phyloP scores from a whole-genome alignment of 2,888 invertebrate genomes.

The Amaurobius ferox region DNA sequence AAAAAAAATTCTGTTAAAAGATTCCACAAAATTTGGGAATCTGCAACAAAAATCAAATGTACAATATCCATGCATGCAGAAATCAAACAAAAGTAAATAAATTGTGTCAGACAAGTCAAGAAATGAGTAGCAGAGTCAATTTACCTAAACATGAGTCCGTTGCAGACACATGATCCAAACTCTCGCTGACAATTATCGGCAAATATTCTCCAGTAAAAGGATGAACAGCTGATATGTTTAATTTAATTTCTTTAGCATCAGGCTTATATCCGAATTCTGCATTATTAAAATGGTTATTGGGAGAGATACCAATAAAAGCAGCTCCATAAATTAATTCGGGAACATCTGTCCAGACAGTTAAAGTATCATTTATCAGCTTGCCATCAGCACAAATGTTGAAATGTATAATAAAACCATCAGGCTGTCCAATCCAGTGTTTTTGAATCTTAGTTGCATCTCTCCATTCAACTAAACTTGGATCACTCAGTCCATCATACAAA shows the following conservation, averaged over 20 bases:
- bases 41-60: no score
- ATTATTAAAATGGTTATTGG: conserved; percentile 78
- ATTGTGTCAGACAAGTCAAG: no score
- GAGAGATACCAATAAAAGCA: conserved; percentile 84
- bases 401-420: conserved; percentile 82
- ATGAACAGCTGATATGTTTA: conserved; percentile 82
- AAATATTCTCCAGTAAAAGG: conserved; percentile 81
- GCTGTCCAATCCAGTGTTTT: conserved; percentile 92
- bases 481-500: conserved; percentile 83
- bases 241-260: conserved; percentile 11
- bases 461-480: conserved; percentile 84
- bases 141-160: conserved; percentile 84
- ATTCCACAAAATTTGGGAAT: no score
- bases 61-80: no score
- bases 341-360: conserved; percentile 85
- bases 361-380: conserved; percentile 74
- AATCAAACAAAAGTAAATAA: no score
- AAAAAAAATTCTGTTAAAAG: no score
- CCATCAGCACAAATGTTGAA: conserved; percentile 49
- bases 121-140: no score
- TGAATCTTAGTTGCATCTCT: conserved; percentile 89
- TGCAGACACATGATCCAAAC: conserved; percentile 82
- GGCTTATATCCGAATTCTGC: conserved; percentile 20
- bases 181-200: conserved; percentile 79
- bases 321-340: conserved; percentile 86